A percentile compares a stretch with the other conserved stretches of the same genome.
Conservation (phyloP, 2,888 invertebrate genomes). For the Choreutis nemorana region DNA sequence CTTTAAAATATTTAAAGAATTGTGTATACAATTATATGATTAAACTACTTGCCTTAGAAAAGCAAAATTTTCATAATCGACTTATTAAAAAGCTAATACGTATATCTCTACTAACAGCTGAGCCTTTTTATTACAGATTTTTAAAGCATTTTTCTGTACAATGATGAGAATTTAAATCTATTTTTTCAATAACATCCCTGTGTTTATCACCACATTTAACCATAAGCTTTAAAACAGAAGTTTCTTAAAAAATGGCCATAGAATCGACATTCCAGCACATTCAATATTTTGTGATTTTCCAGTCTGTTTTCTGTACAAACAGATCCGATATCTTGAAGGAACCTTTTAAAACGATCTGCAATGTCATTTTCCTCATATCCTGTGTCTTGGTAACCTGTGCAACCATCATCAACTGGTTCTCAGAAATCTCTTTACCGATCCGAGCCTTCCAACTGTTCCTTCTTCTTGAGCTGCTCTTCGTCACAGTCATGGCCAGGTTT, state of each 20-base stretch:
- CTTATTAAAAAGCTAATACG: too few relatives aligned
- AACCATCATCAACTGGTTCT: constrained; percentile 14
- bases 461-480: constrained; percentile 15
- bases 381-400: constrained; percentile 9
- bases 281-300: constrained; percentile 21
- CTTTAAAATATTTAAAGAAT: too few relatives aligned
- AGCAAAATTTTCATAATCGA: too few relatives aligned
- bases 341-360: constrained; percentile 17
- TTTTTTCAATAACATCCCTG: background rate
- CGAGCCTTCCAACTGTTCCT: constrained; percentile 18
- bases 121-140: too few relatives aligned
- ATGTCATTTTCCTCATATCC: constrained; percentile 15
- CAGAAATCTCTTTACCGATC: constrained; percentile 5
- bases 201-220: background rate
- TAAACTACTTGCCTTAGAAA: too few relatives aligned
- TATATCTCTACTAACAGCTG: too few relatives aligned
- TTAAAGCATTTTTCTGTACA: background rate
- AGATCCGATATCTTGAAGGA: constrained; percentile 23
- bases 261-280: too few relatives aligned
- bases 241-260: background rate
- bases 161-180: background rate
- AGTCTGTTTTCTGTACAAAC: constrained; percentile 31
- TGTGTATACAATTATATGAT: too few relatives aligned
- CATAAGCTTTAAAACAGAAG: background rate
- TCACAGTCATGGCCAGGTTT: constrained; percentile 16